Conservation (phyloP, 1,140 invertebrate species). For the Metaphire vulgaris region DNA sequence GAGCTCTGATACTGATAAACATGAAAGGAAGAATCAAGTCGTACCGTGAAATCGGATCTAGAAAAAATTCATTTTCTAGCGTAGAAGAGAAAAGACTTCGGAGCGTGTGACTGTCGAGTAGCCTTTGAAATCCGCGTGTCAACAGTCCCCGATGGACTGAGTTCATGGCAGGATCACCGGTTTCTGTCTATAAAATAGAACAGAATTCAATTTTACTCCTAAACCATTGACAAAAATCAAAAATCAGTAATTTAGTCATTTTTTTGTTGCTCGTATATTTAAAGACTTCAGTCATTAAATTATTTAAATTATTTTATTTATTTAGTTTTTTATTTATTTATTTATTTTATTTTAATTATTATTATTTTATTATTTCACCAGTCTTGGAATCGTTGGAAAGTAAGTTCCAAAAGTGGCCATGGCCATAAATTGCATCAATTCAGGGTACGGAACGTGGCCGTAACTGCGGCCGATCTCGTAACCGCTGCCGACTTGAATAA, state of each 20-base stretch:
- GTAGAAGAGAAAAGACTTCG: neutral
- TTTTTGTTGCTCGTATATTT: no score
- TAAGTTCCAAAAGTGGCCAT: slow-evolving; percentile 71
- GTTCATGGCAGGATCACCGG: neutral
- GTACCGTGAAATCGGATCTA: neutral
- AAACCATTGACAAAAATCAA: neutral
- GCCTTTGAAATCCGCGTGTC: neutral
- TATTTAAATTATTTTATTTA: no score
- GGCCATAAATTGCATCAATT: slow-evolving; percentile 72
- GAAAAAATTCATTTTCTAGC: neutral
- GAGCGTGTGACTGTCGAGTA: neutral
- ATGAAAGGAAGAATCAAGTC: no score
- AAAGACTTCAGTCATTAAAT: no score
- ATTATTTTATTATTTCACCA: no score
- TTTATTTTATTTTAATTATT: no score
- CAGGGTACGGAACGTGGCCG: slow-evolving; percentile 65
- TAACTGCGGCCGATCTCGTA: slow-evolving; percentile 38
- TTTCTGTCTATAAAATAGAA: neutral
- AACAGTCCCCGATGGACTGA: neutral
- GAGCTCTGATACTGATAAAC: no score
- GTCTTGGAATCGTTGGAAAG: slow-evolving; percentile 49
- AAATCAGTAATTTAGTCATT: no score
- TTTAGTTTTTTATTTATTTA: no score
- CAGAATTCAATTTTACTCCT: neutral
- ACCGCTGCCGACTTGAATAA: slow-evolving; percentile 66